Base-by-base conservation (phyloP, 2,113 vertebrate species). In the Zosterops japonicus region DNA sequence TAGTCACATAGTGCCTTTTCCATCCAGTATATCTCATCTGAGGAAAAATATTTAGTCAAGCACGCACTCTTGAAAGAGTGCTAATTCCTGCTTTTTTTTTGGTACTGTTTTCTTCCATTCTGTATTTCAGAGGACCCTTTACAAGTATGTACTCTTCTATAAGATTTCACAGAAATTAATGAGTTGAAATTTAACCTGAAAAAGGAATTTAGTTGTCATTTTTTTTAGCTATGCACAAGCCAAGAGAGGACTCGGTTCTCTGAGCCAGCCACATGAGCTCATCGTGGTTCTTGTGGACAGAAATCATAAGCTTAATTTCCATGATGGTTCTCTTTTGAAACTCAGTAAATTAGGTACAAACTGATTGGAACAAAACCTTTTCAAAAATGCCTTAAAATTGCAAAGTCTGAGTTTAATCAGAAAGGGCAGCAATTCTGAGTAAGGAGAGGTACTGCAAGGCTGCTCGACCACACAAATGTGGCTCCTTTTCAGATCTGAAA, bases 381-480 rank as follows among this genome's bases (percentile, higher is more conserved):
- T 47, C 65, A 83, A 28, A 92, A 71, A 88, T 53, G 41, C 28
- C 20, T 63, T 85, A 49, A 89, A 87, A 60, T 74, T 79, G 9
- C 18, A 14, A 74, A 75, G 36, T 21, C 25, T 35, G 14, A 28
- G 11, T 81, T 90, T 75, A 53, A 49, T 56, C 36, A 61, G 41
- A 20, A 68, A 23, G 4, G 25, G 12, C 70, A 87, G 12, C 35
- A 69, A 3, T 74, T 86, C 22, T 63, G 82, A 63, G 29, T 72
- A 29, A 67, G 87, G 57, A 91, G 69, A 76, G 11, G 21, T 72
- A 36, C 24, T 60, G 24, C 39, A 74, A 57, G 52, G 39, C 33
- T 83, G 65, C 52, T 82, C 0, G 0, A 17, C 23, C 59, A 33
- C 8, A n/a, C 25, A 53, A 24, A 59, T 0, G 0, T 25, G 35